These are phyloP conservation scores for Diaprepes abbreviatus DNA, from an alignment of 2,888 invertebrate species.

Conservation along the genomic window DNA sequence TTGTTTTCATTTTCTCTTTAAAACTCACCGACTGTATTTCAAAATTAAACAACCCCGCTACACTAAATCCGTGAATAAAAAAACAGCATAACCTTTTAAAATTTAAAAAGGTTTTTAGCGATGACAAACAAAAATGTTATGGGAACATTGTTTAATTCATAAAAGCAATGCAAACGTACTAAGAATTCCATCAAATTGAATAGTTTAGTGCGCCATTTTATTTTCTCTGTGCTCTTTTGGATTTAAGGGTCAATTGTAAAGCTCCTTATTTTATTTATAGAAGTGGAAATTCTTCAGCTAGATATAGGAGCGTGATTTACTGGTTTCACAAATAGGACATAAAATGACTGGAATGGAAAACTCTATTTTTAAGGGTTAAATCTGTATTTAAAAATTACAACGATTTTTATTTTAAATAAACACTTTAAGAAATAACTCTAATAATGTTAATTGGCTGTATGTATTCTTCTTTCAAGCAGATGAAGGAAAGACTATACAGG, in stretches of 20 bases:
- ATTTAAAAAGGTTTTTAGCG: background rate
- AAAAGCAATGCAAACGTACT: slow-evolving; percentile 2
- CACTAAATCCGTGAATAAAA: background rate
- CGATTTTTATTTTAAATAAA: no score
- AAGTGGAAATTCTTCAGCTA: slow-evolving; percentile 1
- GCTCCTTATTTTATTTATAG: slow-evolving; percentile 15
- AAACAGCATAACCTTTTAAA: background rate
- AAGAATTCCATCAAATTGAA: slow-evolving; percentile 19
- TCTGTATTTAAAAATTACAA: no score
- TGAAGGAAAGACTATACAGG: no score
- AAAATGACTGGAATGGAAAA: no score
- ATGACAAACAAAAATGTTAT: background rate
- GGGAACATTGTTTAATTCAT: slow-evolving; percentile 14
- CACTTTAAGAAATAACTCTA: no score
- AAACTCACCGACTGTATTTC: slow-evolving; percentile 28
- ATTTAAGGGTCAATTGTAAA: slow-evolving; percentile 26
- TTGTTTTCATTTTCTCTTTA: slow-evolving; percentile 35
- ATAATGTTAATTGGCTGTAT: no score
- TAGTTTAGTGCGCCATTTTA: slow-evolving; percentile 21
- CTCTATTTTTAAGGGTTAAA: no score
- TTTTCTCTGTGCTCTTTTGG: slow-evolving; percentile 20
- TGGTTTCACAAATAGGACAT: background rate
- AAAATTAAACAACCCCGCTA: slow-evolving; percentile 16
- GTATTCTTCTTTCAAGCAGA: no score
- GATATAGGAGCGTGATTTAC: background rate